A percentile compares a stretch with the other conserved stretches of the same genome.
phyloP scores from a whole-genome alignment of 2,797 vertebrate species.

The Myotis myotis region DNA sequence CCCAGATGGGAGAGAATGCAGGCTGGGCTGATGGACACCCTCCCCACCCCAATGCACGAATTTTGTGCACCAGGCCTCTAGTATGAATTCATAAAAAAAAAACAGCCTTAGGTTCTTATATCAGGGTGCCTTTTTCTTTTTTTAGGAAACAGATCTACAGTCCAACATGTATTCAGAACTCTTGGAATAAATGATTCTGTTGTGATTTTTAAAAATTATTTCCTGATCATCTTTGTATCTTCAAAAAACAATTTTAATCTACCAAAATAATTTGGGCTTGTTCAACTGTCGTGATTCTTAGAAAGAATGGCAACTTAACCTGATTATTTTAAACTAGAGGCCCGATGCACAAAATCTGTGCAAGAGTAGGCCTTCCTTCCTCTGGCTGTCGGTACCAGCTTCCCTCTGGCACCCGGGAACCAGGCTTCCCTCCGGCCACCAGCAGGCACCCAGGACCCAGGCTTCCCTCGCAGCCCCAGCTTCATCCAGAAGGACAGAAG shows the following conservation, averaged over 20 bases:
- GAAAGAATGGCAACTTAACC: background rate
- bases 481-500: too few relatives aligned
- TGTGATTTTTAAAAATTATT: background rate
- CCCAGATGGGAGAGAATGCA: too few relatives aligned
- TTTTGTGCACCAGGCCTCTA: too few relatives aligned
- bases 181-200: background rate
- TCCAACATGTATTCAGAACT: slow-evolving; percentile 1
- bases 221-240: background rate
- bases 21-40: too few relatives aligned
- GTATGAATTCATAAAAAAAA: slow-evolving; percentile 32
- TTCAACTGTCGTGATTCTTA: background rate
- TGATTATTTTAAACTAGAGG: background rate
- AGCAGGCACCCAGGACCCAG: too few relatives aligned
- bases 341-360: too few relatives aligned
- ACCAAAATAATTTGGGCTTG: background rate
- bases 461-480: too few relatives aligned
- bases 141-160: slow-evolving; percentile 28
- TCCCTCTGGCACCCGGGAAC: too few relatives aligned
- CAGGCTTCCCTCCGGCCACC: too few relatives aligned
- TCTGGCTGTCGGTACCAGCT: too few relatives aligned
- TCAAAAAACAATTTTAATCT: slow-evolving; percentile 11
- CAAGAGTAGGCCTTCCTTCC: too few relatives aligned
- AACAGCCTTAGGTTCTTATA: background rate
- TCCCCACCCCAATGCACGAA: too few relatives aligned
- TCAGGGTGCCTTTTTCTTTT: background rate